Evolutionary conservation across 2,888 invertebrate genomes (phyloP), one percentile per base, ranked within the genome.

Genomic region (Tromatobia lineatoria): DNA sequence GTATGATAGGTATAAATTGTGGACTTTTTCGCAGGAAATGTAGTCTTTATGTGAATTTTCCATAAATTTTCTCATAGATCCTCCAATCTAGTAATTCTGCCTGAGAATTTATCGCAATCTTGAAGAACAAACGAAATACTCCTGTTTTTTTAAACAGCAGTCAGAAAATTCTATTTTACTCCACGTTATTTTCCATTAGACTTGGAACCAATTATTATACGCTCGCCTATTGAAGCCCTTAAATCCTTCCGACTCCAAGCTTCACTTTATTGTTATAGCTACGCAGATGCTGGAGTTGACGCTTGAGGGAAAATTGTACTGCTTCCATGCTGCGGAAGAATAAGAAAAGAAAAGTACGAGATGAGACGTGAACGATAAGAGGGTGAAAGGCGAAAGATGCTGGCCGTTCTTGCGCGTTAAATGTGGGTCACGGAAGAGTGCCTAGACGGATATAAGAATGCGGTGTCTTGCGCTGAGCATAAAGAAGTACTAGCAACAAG

Each of bases 341-440:
- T 38, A 75, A 64, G 52, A 52, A 66, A 50, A 13, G n/a, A 52
- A 34, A n/a, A 10, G 2, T 15, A 64, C n/a, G 15, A 52, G 23
- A 66, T 10, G 29, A 66, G 52, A 52, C 64, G 52, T 42, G 25
- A 66, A 67, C 66, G 66, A 67, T 76, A 57, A 76, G 54, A 25
- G 42, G 25, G 4, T 18, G 54, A 67, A 59, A 64, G 54, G 75
- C 29, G 78, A 52, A 38, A 38, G 66, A 70, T 20, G 42, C n/a
- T 61, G n/a, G 2, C 8, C 15, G 18, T 34, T 66, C 25, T 29
- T 15, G 75, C 25, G 15, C 20, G 59, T 42, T 59, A 50, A 67
- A 82, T 73, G 70, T 70, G 23, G 82, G 75, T 83, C 82, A 75
- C 54, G 64, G 29, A 47, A 45, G 54, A 61, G 59, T 77, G 67